Base-by-base conservation (phyloP, 2,113 vertebrate species). In the Oostethus manadensis region DNA sequence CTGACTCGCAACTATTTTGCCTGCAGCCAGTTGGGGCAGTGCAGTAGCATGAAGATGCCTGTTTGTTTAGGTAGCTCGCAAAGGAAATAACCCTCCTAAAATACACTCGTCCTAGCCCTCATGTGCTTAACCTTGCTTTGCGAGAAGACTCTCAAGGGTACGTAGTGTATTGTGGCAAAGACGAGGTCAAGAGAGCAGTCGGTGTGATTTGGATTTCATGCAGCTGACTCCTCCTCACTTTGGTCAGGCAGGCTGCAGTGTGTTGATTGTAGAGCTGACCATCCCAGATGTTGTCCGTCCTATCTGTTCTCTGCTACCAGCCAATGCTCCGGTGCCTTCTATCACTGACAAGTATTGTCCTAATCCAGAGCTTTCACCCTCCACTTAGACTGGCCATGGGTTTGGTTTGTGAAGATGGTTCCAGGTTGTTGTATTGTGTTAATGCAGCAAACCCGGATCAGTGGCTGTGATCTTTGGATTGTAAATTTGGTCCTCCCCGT, bases 321-420 rank as follows among this genome's bases (percentile, higher is more conserved):
- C 86, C 79, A 68, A 82, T 72, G 83, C 80, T 88, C 81, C 80
- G 80, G 82, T 88, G 86, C 86, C 86, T 88, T 88, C 71, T 78
- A 87, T 83, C 82, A 84, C 84, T 84, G 84, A 88, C 84, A 82
- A 82, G 83, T 86, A 88, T 87, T 87, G 83, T 87, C 82, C 83
- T 58, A 64, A 82, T 78, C 76, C 81, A 67, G 81, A 85, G 83
- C 83, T 85, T 85, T 83, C 71, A 79, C 82, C 76, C 68, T 58
- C 71, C 64, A 64, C 67, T 66, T 78, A 74, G 77, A 77, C 74
- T 76, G 68, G 73, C 71, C 71, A 73, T 63, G 43, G 71, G 64
- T 77, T 66, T 70, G 69, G 67, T 62, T 74, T 74, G 64, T 63
- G 70, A 69, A 66, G 35, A 56, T 62, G 75, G 57, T 68, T 80